Evolutionary conservation across 2,888 invertebrate species (phyloP).

Genomic region (Apomyelois bistriatella): DNA sequence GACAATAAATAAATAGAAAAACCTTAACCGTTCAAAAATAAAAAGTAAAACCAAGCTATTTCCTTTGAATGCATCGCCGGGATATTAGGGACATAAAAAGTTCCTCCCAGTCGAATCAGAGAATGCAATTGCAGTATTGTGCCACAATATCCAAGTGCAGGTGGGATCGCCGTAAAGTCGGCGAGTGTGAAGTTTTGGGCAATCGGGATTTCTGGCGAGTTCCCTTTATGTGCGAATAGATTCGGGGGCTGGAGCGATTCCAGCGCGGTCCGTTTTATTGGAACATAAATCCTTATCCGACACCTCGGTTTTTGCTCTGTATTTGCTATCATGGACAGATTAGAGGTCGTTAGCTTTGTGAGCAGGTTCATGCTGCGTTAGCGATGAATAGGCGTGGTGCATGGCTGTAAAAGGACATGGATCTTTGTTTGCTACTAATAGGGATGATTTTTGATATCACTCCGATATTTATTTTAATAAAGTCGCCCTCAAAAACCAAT

Average conservation of each 20-base stretch:
- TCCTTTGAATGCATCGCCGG: slow-evolving; percentile 1
- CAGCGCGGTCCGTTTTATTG: slow-evolving; percentile 27
- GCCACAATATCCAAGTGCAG: slow-evolving; percentile 8
- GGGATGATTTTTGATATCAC: too few species aligned
- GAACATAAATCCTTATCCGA: slow-evolving; percentile 14
- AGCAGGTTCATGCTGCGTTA: neutral
- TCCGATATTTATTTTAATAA: too few species aligned
- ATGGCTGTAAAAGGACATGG: neutral
- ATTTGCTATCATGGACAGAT: slow-evolving; percentile 11
- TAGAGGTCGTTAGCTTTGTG: slow-evolving; percentile 5
- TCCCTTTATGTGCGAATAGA: slow-evolving; percentile 47
- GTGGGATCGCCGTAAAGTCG: slow-evolving; percentile 12
- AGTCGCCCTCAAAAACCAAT: too few species aligned
- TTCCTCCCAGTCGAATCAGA: neutral
- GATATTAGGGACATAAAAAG: slow-evolving; percentile 7
- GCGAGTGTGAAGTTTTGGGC: slow-evolving; percentile 15
- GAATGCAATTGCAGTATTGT: slow-evolving; percentile 7
- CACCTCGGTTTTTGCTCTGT: slow-evolving; percentile 13
- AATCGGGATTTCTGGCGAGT: slow-evolving; percentile 18
- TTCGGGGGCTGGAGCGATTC: slow-evolving; percentile 49
- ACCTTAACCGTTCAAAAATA: too few species aligned
- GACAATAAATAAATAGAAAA: too few species aligned
- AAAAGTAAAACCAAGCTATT: neutral
- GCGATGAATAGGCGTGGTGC: neutral
- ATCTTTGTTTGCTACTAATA: too few species aligned